Evolutionary conservation across 2,113 vertebrate genomes (phyloP), one percentile per base, ranked within the genome.

Genomic region (Podiceps cristatus): DNA sequence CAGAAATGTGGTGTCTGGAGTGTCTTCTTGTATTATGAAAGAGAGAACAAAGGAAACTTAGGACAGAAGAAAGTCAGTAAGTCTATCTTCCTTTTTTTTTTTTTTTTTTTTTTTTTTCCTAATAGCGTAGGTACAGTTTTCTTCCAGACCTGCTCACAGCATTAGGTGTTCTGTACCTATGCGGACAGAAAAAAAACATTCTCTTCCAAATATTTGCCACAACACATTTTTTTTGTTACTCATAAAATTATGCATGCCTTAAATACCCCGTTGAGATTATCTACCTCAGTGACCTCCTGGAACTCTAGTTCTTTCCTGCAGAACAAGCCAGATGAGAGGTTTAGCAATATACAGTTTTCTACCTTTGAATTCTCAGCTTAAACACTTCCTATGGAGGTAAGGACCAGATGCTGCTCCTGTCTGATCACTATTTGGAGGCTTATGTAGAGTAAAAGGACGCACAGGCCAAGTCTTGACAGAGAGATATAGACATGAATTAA

Each of bases 1-100:
- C 79, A 97, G 95, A 96, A 97, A 94, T 74, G 88, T 71, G 86
- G 60, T 94, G 91, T 93, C 95, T 95, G 69, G 60, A 63, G 64
- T 96, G 96, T 96, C 96, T 85, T 72, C 50, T 92, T 93, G 45
- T 71, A 96, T 96, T 96, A 97, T 6, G 33, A 87, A 52, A 77
- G 49, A 91, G 25, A 79, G 28, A 93, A 91, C 50, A 94, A 6
- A 45, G 58, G 94, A 90, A 89, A 91, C 84, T 73, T 35, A 82
- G 71, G 94, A 96, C 91, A 94, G 80, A 66, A 96, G 66, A 67
- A 93, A 93, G 74, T 37, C 55, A 96, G 69, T 11, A 86, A 87
- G 18, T 72, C 69, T 58, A 19, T 29, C 13, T 71, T 47, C 12
- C 5, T 37, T 37, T 37, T 37, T 37, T 37, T 37, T 37, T 59